Base-by-base conservation (phyloP, 1,140 invertebrate genomes). In the Zaprionus davidi region DNA sequence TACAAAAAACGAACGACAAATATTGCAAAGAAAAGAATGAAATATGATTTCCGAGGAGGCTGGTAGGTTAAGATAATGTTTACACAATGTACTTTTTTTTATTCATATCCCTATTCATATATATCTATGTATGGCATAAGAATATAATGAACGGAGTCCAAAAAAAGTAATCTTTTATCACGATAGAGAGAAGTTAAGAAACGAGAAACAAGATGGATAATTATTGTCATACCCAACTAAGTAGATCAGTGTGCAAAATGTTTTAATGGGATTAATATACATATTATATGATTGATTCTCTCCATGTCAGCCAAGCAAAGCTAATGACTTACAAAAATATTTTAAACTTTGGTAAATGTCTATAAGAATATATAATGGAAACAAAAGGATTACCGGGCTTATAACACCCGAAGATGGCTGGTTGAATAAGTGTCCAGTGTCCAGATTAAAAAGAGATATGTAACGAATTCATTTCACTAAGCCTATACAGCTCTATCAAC, bases 401-500 rank as follows among this genome's bases (percentile, higher is more conserved):
- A 0, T 9, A 20, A 5, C 4, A 0, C 24, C 59, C 59, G 31
- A 53, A 22, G 15, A 75, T 70, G 67, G 72, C 72, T 75, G 72
- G 72, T 75, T 75, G 72, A 75, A 75, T 38, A 67, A 49, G 72
- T 63, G 72, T 75, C 72, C 72, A 75, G 72, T 75, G 67, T 28
- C 26, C 7, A 22, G 53, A 26, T 75, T 57, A 58, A 64, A 53
- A 58, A 6, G 28, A 70, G 20, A 58, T 64, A 58, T 75, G 34
- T 55, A 63, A 28, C 49, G 68, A 63, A 11, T n/a, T 70, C 5
- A 41, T 62, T 74, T 69, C 55, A 62, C 49, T 26, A 68, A 46
- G 28, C 38, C 20, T 53, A 38, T 38, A 59, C 22, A 34, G 15
- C 34, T 62, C 12, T 56, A 64, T 26, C 31, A 7, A 34, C 31